phyloP scores from a whole-genome alignment of 2,888 invertebrate species.

The Mayetiola destructor region DNA sequence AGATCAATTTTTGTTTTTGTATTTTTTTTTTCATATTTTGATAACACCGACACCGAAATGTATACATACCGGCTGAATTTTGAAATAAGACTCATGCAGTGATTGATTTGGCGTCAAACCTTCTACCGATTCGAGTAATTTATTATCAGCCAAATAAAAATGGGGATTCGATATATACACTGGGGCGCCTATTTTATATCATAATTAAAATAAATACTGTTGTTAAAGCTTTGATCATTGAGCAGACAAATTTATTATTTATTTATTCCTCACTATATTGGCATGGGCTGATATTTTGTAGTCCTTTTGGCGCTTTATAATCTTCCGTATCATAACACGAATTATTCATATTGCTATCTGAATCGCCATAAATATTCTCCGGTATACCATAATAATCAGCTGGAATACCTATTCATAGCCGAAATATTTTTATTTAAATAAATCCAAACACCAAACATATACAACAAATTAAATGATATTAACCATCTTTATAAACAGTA shows the following conservation, averaged over 20 bases:
- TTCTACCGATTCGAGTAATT: slow-evolving; percentile 48
- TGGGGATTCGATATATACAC: slow-evolving; percentile 81
- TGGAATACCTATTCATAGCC: slow-evolving; percentile 42
- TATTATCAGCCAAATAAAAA: slow-evolving; percentile 67
- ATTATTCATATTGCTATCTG: slow-evolving; percentile 50
- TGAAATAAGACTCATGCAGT: slow-evolving; percentile 61
- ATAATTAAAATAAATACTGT: too few relatives aligned
- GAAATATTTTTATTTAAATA: not conserved
- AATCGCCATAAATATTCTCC: slow-evolving; percentile 51
- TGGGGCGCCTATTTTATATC: slow-evolving; percentile 55
- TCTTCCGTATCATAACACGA: slow-evolving; percentile 53
- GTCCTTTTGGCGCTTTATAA: slow-evolving; percentile 54
- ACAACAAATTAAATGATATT: slow-evolving; percentile 21
- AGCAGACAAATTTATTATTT: not conserved
- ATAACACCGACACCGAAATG: not conserved
- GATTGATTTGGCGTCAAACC: slow-evolving; percentile 55
- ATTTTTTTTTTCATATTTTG: not conserved
- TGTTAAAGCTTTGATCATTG: too few relatives aligned
- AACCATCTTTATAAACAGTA: slow-evolving; percentile 55
- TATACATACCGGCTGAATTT: slow-evolving; percentile 65
- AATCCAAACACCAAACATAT: not conserved
- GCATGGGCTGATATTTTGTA: slow-evolving; percentile 77
- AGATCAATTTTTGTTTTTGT: not conserved
- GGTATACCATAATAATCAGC: slow-evolving; percentile 61
- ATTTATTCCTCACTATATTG: slow-evolving; percentile 53